phyloP scores from a whole-genome alignment of 2,888 invertebrate genomes.

The Megaustenia siamemsis region DNA sequence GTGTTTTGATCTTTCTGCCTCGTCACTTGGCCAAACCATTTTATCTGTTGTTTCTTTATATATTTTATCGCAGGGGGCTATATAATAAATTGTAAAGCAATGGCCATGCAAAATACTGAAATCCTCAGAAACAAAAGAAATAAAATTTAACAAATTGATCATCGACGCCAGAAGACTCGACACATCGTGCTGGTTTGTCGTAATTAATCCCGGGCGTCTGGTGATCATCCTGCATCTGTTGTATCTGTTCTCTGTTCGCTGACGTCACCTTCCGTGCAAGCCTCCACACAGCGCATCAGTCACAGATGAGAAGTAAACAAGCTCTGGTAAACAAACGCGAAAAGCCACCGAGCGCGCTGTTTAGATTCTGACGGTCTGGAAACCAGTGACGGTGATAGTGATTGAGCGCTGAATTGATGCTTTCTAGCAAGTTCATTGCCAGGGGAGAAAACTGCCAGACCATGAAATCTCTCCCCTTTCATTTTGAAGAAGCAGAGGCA shows the following conservation, averaged over 20 bases:
- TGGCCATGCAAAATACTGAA: too few species aligned
- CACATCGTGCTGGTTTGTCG: too few species aligned
- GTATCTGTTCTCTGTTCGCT: neutral
- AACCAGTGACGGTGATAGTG: slow-evolving; percentile 3
- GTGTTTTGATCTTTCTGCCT: too few species aligned
- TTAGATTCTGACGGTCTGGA: slow-evolving; percentile 15
- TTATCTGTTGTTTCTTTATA: too few species aligned
- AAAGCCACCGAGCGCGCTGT: neutral
- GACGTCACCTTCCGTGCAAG: neutral
- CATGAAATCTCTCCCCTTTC: neutral
- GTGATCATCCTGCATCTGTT: too few species aligned
- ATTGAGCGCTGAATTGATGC: slow-evolving; percentile 1
- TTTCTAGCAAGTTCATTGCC: neutral
- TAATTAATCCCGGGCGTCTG: too few species aligned
- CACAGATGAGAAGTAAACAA: neutral
- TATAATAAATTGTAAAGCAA: too few species aligned
- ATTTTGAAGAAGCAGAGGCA: neutral
- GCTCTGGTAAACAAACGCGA: neutral
- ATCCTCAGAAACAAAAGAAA: too few species aligned
- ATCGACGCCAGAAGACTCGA: too few species aligned
- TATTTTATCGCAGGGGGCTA: too few species aligned
- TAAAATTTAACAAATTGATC: too few species aligned
- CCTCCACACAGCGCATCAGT: neutral
- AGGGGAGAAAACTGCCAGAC: neutral
- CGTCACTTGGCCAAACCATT: too few species aligned